phyloP scores from a whole-genome alignment of 2,888 invertebrate species.

The Polyommatus iphigenia region DNA sequence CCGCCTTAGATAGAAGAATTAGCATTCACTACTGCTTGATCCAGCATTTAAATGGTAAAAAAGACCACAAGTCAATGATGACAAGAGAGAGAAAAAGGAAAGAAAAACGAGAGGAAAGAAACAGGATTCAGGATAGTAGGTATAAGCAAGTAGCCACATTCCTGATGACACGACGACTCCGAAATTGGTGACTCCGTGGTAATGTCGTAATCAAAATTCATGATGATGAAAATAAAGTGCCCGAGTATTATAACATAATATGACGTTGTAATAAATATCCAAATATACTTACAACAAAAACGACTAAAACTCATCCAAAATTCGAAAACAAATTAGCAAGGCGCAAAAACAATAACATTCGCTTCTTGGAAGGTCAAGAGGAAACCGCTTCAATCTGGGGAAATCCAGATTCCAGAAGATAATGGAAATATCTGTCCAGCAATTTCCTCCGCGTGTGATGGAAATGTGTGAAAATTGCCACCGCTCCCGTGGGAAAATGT shows the following conservation, averaged over 20 bases:
- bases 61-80: no score
- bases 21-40: no score
- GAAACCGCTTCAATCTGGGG: neutral
- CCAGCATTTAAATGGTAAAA: no score
- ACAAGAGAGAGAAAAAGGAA: no score
- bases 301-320: neutral
- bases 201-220: no score
- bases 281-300: neutral
- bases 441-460: neutral
- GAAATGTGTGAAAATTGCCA: neutral
- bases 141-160: no score
- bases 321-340: neutral
- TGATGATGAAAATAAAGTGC: neutral
- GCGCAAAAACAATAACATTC: neutral
- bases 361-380: conserved; percentile 2
- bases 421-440: neutral
- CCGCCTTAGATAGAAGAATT: no score
- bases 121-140: no score
- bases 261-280: neutral
- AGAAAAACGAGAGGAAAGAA: no score
- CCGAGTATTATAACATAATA: neutral
- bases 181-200: no score
- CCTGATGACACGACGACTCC: no score
- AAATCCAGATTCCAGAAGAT: neutral
- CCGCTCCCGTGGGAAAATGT: neutral